Evolutionary conservation across 2,888 invertebrate species (phyloP).

Genomic region (Tribolium freemani): DNA sequence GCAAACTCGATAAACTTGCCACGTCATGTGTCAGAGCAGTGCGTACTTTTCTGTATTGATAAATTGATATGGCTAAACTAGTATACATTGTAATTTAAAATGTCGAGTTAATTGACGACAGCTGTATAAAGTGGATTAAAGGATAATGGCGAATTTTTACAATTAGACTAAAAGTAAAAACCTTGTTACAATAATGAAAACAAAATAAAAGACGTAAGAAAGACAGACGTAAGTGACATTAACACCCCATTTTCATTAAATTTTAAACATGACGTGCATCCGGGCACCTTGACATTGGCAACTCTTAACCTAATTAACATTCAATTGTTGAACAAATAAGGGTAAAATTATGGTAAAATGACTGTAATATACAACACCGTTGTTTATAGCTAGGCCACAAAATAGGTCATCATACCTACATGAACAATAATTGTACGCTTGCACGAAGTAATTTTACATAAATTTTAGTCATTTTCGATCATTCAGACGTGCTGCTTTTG

Average conservation of each 20-base stretch:
- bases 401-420: conserved; percentile 18
- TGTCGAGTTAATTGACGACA: no score
- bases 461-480: conserved; percentile 2
- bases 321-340: conserved; percentile 20
- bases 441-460: conserved; percentile 14
- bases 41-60: no score
- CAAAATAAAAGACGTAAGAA: not conserved
- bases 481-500: not conserved
- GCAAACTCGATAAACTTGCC: not conserved
- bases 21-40: no score
- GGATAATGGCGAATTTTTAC: no score
- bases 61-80: no score
- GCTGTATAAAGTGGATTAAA: no score
- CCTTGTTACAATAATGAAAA: not conserved
- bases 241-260: conserved; percentile 25
- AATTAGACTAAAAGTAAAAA: no score
- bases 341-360: conserved; percentile 32
- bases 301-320: conserved; percentile 31
- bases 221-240: not conserved
- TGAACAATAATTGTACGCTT: conserved; percentile 9
- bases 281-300: conserved; percentile 38
- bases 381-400: conserved; percentile 4
- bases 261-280: conserved; percentile 24
- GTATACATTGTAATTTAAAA: no score
- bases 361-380: conserved; percentile 11